Conservation (phyloP, 2,888 invertebrate genomes). For the Leptinotarsa rubiginosa region DNA sequence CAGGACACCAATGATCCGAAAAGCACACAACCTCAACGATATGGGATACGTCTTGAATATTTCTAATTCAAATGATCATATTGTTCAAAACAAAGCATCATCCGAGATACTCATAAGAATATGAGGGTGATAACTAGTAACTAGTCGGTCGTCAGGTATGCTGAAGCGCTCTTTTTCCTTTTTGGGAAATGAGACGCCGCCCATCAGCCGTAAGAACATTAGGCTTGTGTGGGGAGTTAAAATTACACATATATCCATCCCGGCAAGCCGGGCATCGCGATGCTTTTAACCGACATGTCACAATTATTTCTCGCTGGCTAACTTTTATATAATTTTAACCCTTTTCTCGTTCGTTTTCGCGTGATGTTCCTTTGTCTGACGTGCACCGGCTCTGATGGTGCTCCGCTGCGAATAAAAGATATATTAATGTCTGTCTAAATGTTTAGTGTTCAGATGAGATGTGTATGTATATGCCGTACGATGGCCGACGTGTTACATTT, state of each 20-base stretch:
- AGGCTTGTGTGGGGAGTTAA: slow-evolving; percentile 16
- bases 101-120: background rate
- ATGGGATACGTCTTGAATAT: background rate
- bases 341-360: slow-evolving; percentile 51
- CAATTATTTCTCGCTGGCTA: slow-evolving; percentile 55
- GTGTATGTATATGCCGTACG: slow-evolving; percentile 10
- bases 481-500: slow-evolving; percentile 7
- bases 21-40: too few relatives aligned
- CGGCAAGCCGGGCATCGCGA: background rate
- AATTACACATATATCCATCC: slow-evolving; percentile 16
- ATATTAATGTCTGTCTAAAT: slow-evolving; percentile 48
- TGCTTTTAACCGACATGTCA: slow-evolving; percentile 54
- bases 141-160: slow-evolving; percentile 14
- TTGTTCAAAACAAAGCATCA: background rate
- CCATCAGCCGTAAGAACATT: slow-evolving; percentile 18
- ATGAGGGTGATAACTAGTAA: slow-evolving; percentile 5
- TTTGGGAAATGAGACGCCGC: background rate
- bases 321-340: slow-evolving; percentile 57
- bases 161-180: background rate
- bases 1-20: too few relatives aligned
- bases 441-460: slow-evolving; percentile 22
- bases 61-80: background rate
- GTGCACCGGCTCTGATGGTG: slow-evolving; percentile 39
- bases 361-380: slow-evolving; percentile 47
- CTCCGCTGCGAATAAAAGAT: slow-evolving; percentile 46